Conservation (phyloP, 92 coral and sea anemone species). For the Palythoa heliodiscus region DNA sequence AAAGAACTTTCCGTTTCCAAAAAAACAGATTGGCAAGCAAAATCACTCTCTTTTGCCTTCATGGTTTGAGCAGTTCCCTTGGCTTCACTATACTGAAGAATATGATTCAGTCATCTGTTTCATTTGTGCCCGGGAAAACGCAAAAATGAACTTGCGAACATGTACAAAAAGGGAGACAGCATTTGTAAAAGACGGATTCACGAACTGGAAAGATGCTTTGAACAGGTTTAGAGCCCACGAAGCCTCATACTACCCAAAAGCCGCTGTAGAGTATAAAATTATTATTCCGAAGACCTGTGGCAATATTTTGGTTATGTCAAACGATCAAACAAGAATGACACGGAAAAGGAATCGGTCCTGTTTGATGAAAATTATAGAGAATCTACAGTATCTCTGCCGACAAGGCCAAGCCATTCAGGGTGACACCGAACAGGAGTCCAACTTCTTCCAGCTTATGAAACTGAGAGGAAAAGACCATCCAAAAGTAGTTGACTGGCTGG, state of each 20-base stretch:
- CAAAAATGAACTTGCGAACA: conserved; percentile 38
- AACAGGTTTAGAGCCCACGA: conserved; percentile 37
- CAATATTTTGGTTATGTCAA: conserved; percentile 42
- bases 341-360: conserved; percentile 39
- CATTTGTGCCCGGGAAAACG: conserved; percentile 27
- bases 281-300: conserved; percentile 32
- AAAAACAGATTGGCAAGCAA: conserved; percentile 30
- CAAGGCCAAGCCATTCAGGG: conserved; percentile 65
- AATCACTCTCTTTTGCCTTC: conserved; percentile 25
- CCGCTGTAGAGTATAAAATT: conserved; percentile 35
- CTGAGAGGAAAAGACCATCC: conserved; percentile 64
- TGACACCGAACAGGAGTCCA: conserved; percentile 58
- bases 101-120: conserved; percentile 37
- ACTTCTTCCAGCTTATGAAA: conserved; percentile 61
- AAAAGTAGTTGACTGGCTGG: conserved; percentile 34
- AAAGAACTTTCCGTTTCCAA: conserved; percentile 35
- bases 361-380: conserved; percentile 56
- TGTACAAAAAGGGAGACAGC: conserved; percentile 21
- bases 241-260: conserved; percentile 37
- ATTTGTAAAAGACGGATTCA: conserved; percentile 35
- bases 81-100: conserved; percentile 41
- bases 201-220: conserved; percentile 42
- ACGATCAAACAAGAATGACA: conserved; percentile 31
- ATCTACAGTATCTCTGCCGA: conserved; percentile 59
- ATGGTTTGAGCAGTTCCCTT: conserved; percentile 33